Evolutionary conservation across 2,797 vertebrate genomes (phyloP).

Genomic region (Sebastes cheni): DNA sequence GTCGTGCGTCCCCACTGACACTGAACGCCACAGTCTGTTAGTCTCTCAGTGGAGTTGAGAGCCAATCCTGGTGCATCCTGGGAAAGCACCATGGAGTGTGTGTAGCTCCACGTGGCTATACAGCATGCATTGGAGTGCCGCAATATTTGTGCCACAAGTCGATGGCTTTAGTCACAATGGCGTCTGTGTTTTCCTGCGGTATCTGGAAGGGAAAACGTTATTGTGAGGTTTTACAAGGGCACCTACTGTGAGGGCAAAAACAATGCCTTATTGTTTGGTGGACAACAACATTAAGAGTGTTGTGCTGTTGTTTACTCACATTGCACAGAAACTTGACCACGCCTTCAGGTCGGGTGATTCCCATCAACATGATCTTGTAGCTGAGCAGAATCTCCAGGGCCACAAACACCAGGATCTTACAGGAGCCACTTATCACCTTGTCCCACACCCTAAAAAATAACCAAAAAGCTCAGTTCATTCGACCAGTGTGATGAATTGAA

Average conservation of each 20-base stretch:
- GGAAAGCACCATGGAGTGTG: not conserved
- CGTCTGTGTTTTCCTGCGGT: conserved; percentile 96
- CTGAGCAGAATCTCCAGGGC: conserved; percentile 95
- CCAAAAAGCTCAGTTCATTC: not conserved
- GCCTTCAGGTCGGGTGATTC: conserved; percentile 86
- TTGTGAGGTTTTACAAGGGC: not conserved
- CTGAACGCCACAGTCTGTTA: not conserved
- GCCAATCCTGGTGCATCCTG: conserved; percentile 3
- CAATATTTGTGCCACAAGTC: conserved; percentile 97
- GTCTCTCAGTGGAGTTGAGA: not conserved
- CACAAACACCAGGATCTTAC: conserved; percentile 97
- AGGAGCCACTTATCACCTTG: conserved; percentile 97
- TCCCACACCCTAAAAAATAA: conserved; percentile 91
- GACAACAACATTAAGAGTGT: not conserved
- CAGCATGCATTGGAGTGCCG: conserved; percentile 88
- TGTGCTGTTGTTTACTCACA: conserved; percentile 79
- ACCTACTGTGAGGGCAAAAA: not conserved
- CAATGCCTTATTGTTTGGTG: not conserved
- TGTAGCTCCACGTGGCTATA: conserved; percentile 46
- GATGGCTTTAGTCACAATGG: conserved; percentile 96
- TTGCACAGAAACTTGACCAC: conserved; percentile 90
- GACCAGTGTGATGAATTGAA: not conserved
- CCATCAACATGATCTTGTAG: conserved; percentile 93
- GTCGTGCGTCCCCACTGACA: not conserved
- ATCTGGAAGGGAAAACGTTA: conserved; percentile 80